Conservation (phyloP, 2,888 invertebrate species). For the Chrysolina americana region DNA sequence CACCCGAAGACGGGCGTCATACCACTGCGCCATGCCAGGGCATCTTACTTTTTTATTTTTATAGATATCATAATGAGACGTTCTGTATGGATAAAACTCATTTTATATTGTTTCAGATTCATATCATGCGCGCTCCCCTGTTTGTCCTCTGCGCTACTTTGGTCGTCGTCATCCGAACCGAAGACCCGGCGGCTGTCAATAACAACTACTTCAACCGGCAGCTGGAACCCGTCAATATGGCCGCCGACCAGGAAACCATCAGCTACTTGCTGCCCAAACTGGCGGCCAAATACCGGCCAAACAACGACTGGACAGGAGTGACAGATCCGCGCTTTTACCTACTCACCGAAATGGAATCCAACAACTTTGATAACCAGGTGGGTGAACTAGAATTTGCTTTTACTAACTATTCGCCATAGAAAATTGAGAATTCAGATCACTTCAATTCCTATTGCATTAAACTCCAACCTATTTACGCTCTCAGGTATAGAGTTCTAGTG, state of each 20-base stretch:
- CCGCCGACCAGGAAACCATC: conserved; percentile 64
- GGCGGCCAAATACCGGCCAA: conserved; percentile 71
- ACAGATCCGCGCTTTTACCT: conserved; percentile 68
- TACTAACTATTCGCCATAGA: too few relatives aligned
- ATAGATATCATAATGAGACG: too few relatives aligned
- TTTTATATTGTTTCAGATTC: conserved; percentile 53
- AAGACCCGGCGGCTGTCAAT: conserved; percentile 51
- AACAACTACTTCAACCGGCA: conserved; percentile 51
- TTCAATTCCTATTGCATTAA: too few relatives aligned
- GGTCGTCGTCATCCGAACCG: conserved; percentile 62
- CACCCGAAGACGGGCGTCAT: too few relatives aligned
- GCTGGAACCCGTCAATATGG: conserved; percentile 63
- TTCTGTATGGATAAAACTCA: not conserved
- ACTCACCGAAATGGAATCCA: conserved; percentile 66
- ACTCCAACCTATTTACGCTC: too few relatives aligned
- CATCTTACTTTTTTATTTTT: too few relatives aligned
- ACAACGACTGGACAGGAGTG: conserved; percentile 65
- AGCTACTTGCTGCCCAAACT: conserved; percentile 70
- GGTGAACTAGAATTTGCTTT: not conserved
- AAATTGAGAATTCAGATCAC: too few relatives aligned
- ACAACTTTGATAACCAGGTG: conserved; percentile 36
- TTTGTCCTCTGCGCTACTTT: conserved; percentile 66
- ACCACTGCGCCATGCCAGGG: too few relatives aligned
- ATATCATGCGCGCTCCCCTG: conserved; percentile 66
- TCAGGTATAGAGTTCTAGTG: too few relatives aligned